Evolutionary conservation across 2,113 vertebrate genomes (phyloP).

Genomic region (Neogale vison): DNA sequence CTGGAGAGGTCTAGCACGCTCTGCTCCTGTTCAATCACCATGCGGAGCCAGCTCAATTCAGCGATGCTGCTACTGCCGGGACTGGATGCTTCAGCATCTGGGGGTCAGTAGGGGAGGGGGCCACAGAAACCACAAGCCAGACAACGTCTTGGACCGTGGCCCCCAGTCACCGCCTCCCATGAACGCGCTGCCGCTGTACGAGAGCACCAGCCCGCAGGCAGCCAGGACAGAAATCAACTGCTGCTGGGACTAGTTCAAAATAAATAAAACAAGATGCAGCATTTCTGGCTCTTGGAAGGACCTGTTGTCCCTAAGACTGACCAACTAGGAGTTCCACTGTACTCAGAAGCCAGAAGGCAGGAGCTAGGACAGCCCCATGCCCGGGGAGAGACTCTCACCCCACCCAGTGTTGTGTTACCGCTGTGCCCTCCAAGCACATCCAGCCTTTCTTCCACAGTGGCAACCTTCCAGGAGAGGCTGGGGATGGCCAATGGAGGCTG

Average conservation of each 20-base stretch:
- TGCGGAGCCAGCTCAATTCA: background rate
- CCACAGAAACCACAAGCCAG: constrained; percentile 11
- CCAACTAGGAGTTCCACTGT: background rate
- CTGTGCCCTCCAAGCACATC: fast-evolving
- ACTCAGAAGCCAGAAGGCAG: background rate
- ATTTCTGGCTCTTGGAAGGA: background rate
- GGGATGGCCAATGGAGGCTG: background rate
- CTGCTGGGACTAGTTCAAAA: background rate
- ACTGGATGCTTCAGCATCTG: background rate
- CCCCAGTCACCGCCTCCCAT: background rate
- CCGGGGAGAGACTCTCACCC: background rate
- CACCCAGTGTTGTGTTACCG: too few species aligned
- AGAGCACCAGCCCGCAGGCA: background rate
- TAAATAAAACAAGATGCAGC: background rate
- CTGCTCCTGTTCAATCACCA: background rate
- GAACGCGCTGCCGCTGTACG: background rate
- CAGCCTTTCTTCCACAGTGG: background rate
- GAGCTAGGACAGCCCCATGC: background rate
- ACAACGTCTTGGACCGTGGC: background rate
- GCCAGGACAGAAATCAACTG: background rate
- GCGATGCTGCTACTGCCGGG: background rate
- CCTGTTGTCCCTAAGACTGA: background rate
- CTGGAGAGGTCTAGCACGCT: background rate
- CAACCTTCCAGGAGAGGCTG: background rate
- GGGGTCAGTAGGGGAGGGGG: background rate